phyloP scores from a whole-genome alignment of 2,888 invertebrate genomes.

The Antheraea yamamai region DNA sequence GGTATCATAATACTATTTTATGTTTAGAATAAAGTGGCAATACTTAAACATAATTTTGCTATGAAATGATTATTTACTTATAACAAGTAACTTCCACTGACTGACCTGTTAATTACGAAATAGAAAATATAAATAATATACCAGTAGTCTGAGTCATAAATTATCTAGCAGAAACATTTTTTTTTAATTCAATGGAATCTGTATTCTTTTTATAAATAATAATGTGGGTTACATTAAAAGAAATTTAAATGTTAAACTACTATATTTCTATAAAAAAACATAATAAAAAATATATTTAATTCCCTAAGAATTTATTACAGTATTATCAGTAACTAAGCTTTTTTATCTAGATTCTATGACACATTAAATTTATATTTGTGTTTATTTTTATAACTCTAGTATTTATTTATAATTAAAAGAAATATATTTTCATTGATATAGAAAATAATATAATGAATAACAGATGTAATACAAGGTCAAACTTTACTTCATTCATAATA shows the following conservation, averaged over 20 bases:
- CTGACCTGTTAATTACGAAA: too few species aligned
- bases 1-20: neutral
- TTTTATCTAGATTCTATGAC: neutral
- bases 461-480: slow-evolving; percentile 3
- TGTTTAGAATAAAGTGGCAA: neutral
- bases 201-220: too few species aligned
- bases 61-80: neutral
- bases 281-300: neutral
- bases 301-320: neutral
- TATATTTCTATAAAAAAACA: neutral
- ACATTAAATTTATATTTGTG: neutral
- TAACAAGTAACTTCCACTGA: too few species aligned
- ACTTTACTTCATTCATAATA: neutral
- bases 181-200: too few species aligned
- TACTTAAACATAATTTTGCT: neutral
- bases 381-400: neutral
- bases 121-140: too few species aligned
- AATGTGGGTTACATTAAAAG: neutral
- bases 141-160: too few species aligned
- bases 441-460: neutral
- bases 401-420: neutral
- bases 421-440: neutral
- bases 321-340: neutral
- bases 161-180: too few species aligned
- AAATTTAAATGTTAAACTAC: neutral